Conservation (phyloP, 2,113 vertebrate genomes). For the Coturnix japonica region DNA sequence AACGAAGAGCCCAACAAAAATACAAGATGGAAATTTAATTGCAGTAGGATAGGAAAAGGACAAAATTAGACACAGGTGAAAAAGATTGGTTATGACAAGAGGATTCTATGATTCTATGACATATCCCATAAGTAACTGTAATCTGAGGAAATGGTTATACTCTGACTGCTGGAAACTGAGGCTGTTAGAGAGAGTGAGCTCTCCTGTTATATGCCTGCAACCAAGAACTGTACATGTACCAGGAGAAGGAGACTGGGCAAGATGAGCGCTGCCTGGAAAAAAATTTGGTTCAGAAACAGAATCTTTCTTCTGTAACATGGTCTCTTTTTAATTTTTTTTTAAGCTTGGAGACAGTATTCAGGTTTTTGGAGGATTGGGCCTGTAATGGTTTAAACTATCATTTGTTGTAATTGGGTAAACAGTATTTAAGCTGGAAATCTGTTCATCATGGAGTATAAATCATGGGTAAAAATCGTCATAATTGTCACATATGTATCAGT, state of each 20-base stretch:
- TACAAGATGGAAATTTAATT: background rate
- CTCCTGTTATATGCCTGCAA: background rate
- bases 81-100: background rate
- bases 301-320: background rate
- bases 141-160: background rate
- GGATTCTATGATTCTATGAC: background rate
- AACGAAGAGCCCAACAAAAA: background rate
- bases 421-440: background rate
- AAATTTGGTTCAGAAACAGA: background rate
- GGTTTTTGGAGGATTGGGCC: background rate
- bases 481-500: too few species aligned
- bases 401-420: background rate
- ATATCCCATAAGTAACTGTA: background rate
- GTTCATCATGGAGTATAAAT: background rate
- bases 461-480: background rate
- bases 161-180: background rate
- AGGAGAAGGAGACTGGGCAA: background rate
- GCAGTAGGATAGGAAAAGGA: background rate
- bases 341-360: background rate
- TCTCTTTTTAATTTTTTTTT: too few species aligned
- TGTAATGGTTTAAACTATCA: background rate
- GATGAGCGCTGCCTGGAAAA: background rate
- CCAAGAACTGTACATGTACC: background rate
- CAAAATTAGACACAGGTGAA: background rate
- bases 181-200: background rate